phyloP scores from a whole-genome alignment of 1,140 invertebrate genomes.

The Nautilus pompilius region DNA sequence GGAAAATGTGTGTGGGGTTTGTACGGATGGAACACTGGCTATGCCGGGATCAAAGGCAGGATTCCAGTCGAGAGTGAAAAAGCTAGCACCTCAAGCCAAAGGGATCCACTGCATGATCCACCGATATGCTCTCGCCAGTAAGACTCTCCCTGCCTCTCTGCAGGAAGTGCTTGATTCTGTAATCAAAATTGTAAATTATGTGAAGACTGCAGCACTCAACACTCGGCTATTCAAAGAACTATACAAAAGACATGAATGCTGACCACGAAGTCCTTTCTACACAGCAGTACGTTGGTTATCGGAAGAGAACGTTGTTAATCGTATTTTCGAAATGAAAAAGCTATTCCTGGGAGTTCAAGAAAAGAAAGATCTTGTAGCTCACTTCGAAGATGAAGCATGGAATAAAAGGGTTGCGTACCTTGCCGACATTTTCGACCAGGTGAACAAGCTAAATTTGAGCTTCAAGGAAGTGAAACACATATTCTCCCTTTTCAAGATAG shows the following conservation, averaged over 20 bases:
- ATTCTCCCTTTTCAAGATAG: no score
- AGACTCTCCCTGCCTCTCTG: conserved; percentile 6
- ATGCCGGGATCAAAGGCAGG: not conserved
- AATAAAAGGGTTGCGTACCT: conserved; percentile 1
- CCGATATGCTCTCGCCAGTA: conserved; percentile 4
- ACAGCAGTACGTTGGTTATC: not conserved
- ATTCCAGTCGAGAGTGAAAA: conserved; percentile 3
- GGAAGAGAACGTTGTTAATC: not conserved
- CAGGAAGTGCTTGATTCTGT: conserved; percentile 6
- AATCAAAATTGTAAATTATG: conserved; percentile 1
- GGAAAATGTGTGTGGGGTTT: not conserved
- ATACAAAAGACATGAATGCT: not conserved
- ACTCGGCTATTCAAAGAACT: not conserved
- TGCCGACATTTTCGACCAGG: not conserved
- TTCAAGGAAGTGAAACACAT: not conserved
- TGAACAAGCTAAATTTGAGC: not conserved
- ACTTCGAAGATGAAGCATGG: conserved; percentile 2
- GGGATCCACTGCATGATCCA: conserved; percentile 13
- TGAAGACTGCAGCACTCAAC: not conserved
- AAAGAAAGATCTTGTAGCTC: not conserved
- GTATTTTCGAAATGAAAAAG: not conserved
- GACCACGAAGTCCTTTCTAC: conserved; percentile 2
- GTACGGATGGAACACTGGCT: not conserved
- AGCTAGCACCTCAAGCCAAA: conserved; percentile 1
- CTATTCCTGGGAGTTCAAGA: not conserved